phyloP scores from a whole-genome alignment of 2,888 invertebrate genomes.

The Rotaria macrura region DNA sequence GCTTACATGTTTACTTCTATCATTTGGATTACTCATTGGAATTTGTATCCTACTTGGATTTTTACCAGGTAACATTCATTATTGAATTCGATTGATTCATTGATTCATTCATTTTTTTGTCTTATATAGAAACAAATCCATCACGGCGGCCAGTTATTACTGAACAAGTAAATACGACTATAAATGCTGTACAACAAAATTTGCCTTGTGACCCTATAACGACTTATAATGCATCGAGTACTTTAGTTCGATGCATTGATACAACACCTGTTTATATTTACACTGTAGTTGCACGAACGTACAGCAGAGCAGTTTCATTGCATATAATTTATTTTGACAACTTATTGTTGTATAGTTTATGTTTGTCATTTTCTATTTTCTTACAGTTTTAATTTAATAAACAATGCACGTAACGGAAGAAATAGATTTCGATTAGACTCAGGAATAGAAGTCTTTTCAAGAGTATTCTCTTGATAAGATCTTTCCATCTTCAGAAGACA shows the following conservation, averaged over 20 bases:
- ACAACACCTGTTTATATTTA: background rate
- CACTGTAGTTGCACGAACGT: background rate
- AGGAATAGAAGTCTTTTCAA: no score
- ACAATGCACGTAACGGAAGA: no score
- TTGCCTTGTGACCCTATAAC: background rate
- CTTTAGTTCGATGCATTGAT: constrained; percentile 1
- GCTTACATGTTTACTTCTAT: background rate
- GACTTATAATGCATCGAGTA: background rate
- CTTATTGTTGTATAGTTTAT: no score
- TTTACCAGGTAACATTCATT: background rate
- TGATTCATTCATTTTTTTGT: background rate
- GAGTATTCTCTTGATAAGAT: no score
- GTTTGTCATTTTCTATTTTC: no score
- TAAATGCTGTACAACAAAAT: background rate
- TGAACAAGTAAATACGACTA: background rate
- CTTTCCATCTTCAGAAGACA: no score
- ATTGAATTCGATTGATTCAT: background rate
- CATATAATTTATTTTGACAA: no score
- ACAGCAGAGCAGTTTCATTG: no score
- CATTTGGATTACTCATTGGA: background rate
- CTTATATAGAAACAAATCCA: background rate
- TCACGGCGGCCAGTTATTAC: background rate
- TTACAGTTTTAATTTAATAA: no score
- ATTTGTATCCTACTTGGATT: background rate
- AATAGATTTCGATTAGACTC: no score